A percentile compares a stretch with the other conserved stretches of the same genome.
Conservation (phyloP, 2,888 invertebrate species). For the Cataglyphis albicans region DNA sequence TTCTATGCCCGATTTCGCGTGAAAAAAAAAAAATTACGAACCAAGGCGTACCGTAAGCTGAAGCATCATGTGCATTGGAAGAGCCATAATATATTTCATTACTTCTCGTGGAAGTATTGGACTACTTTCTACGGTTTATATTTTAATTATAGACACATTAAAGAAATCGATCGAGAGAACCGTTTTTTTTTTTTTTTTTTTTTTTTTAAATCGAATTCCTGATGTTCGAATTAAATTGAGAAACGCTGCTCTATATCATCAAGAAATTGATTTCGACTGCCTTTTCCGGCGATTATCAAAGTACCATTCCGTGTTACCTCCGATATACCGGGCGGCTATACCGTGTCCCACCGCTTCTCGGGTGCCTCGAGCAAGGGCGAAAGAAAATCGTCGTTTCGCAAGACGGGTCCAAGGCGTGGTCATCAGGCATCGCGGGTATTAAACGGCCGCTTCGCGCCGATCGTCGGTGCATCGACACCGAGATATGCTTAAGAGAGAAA, state of each 20-base stretch:
- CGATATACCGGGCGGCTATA: background rate
- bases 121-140: background rate
- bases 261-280: background rate
- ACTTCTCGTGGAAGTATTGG: background rate
- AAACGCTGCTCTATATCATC: conserved; percentile 12
- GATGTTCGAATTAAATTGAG: conserved; percentile 6
- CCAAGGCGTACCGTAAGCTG: background rate
- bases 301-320: conserved; percentile 33
- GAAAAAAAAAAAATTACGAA: conserved; percentile 7
- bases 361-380: conserved; percentile 4
- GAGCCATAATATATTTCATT: background rate
- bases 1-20: conserved; percentile 36
- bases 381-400: conserved; percentile 29
- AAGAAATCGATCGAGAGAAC: background rate
- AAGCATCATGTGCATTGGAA: too few species aligned
- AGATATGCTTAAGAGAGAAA: background rate
- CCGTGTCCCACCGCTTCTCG: conserved; percentile 16
- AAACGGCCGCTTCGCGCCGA: conserved; percentile 27
- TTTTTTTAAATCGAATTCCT: background rate
- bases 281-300: conserved; percentile 5
- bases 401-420: background rate
- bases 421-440: conserved; percentile 34
- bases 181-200: background rate
- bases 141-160: background rate
- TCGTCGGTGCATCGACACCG: conserved; percentile 48